Conservation (phyloP, 2,888 invertebrate genomes). For the Drymonia ruficornis region DNA sequence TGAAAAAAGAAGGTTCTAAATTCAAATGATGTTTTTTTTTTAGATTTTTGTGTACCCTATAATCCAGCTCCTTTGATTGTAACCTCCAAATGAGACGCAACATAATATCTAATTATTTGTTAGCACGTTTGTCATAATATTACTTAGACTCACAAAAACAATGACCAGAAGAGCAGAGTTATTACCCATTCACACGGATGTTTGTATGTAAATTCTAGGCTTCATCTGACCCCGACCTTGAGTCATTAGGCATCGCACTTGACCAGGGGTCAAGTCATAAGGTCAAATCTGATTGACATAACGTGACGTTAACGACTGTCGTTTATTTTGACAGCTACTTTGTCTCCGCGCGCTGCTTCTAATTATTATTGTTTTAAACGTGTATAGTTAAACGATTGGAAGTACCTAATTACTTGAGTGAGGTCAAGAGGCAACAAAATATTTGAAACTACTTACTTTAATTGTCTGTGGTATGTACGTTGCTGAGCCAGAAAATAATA, state of each 20-base stretch:
- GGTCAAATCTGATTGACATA: conserved; percentile 68
- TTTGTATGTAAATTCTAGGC: conserved; percentile 75
- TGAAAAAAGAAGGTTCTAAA: too few species aligned
- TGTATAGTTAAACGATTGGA: not conserved
- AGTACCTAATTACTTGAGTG: too few species aligned
- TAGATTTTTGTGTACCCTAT: too few species aligned
- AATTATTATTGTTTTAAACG: conserved; percentile 10
- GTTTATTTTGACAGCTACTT: conserved; percentile 43
- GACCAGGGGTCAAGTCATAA: conserved; percentile 67
- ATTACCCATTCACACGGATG: conserved; percentile 59
- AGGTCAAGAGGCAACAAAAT: too few species aligned
- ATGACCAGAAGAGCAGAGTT: conserved; percentile 63
- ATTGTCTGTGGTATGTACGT: too few species aligned
- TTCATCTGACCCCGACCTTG: conserved; percentile 57
- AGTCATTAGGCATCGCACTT: conserved; percentile 76
- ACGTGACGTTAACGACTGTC: conserved; percentile 50
- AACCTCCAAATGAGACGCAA: too few species aligned
- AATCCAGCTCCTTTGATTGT: too few species aligned
- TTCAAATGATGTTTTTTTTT: too few species aligned
- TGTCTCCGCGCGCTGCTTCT: conserved; percentile 24
- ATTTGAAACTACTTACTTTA: too few species aligned
- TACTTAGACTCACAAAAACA: conserved; percentile 56
- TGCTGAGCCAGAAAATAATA: too few species aligned
- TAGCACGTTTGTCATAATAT: too few species aligned
- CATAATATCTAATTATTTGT: too few species aligned